These are phyloP conservation scores for Atractosteus spatula DNA, from an alignment of 2,113 vertebrate species.

Conservation along the genomic window DNA sequence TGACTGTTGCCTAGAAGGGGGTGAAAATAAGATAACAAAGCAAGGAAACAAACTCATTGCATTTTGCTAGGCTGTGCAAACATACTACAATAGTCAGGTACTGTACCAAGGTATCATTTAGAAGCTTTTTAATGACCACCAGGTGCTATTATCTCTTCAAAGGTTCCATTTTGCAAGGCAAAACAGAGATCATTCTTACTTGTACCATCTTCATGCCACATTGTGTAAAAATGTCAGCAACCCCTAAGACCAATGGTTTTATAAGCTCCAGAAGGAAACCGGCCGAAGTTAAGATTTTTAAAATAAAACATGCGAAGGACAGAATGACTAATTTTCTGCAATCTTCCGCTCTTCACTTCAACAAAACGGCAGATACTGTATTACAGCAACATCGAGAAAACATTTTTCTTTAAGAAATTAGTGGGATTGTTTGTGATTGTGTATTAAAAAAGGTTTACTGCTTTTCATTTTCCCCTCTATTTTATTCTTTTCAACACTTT, in stretches of 20 bases:
- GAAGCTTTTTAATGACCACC: background rate
- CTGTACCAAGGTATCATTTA: background rate
- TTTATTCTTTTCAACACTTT: slow-evolving; percentile 50
- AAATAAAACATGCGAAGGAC: slow-evolving; percentile 8
- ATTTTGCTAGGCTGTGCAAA: too few relatives aligned
- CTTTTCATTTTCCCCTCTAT: slow-evolving; percentile 44
- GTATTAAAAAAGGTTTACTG: slow-evolving; percentile 53
- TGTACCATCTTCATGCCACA: background rate
- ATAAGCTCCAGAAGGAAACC: slow-evolving; percentile 53
- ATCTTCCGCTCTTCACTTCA: slow-evolving; percentile 42
- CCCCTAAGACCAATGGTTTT: slow-evolving; percentile 12
- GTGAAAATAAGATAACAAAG: too few relatives aligned
- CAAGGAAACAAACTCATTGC: too few relatives aligned
- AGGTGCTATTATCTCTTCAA: background rate
- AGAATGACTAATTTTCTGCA: slow-evolving; percentile 33
- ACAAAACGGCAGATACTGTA: slow-evolving; percentile 28
- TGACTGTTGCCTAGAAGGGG: too few relatives aligned
- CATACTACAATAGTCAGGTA: too few relatives aligned
- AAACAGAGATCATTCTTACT: background rate
- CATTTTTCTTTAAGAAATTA: slow-evolving; percentile 59
- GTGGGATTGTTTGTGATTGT: slow-evolving; percentile 77
- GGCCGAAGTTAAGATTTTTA: slow-evolving; percentile 35
- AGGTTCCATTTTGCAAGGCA: background rate
- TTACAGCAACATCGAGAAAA: slow-evolving; percentile 45
- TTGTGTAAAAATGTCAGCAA: slow-evolving; percentile 20